These are phyloP conservation scores for Cebuella pygmaea DNA, from an alignment of 2,797 vertebrate genomes.

Conservation along the genomic window DNA sequence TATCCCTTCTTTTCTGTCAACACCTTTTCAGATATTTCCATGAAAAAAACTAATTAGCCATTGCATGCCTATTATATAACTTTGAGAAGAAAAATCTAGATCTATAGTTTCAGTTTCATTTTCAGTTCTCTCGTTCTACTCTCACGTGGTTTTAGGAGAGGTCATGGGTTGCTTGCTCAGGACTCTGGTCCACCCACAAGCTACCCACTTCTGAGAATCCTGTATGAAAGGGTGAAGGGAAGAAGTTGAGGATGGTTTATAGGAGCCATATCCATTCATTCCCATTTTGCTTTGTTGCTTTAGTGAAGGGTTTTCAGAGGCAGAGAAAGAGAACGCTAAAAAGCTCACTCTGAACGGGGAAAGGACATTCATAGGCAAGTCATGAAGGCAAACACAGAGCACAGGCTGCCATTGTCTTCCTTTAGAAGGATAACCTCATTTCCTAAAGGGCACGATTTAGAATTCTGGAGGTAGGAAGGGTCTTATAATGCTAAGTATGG, in stretches of 20 bases:
- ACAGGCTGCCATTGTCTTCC: neutral
- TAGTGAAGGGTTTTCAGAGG: neutral
- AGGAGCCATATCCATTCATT: neutral
- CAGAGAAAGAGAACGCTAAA: neutral
- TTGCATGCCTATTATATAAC: neutral
- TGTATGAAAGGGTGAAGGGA: neutral
- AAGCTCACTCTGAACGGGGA: neutral
- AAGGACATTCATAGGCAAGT: neutral
- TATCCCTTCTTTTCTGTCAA: neutral
- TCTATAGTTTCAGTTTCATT: neutral
- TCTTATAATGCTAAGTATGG: neutral
- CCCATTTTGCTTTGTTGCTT: neutral
- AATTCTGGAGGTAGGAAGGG: neutral
- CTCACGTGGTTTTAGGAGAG: neutral
- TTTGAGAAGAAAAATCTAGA: neutral
- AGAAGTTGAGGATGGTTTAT: neutral
- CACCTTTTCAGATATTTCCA: neutral
- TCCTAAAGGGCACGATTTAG: constrained; percentile 1
- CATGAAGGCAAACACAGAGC: neutral
- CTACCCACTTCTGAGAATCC: neutral
- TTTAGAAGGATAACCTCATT: neutral
- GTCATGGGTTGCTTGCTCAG: neutral
- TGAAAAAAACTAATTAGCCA: neutral
- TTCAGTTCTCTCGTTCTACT: neutral
- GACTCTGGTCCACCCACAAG: neutral